Percentiles rank a stretch among this genome's conserved stretches.
phyloP scores from a whole-genome alignment of 2,888 invertebrate species.

The Lasioglossum malachurum region DNA sequence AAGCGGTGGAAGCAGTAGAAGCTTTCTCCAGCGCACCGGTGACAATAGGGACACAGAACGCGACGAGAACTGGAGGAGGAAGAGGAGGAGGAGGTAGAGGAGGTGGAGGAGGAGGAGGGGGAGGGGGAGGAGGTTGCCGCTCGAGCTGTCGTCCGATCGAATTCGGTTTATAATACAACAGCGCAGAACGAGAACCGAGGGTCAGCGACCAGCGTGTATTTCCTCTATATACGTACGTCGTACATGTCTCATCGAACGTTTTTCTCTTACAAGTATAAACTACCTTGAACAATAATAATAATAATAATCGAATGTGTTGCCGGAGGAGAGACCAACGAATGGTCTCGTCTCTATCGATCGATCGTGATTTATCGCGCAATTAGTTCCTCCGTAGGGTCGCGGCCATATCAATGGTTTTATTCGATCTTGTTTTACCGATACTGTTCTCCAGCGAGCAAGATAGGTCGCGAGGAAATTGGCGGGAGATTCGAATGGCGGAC shows the following conservation, averaged over 20 bases:
- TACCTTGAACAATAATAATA: neutral
- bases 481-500: neutral
- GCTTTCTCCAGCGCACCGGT: constrained; percentile 33
- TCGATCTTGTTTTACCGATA: neutral
- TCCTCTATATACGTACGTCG: constrained; percentile 54
- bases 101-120: constrained; percentile 37
- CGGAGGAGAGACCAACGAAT: neutral
- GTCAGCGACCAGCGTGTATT: constrained; percentile 82
- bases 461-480: neutral
- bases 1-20: constrained; percentile 28
- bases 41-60: constrained; percentile 39
- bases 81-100: neutral
- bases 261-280: too few relatives aligned
- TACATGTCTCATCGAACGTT: constrained; percentile 21
- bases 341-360: neutral
- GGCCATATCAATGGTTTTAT: neutral
- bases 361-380: neutral
- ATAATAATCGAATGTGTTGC: neutral
- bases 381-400: neutral
- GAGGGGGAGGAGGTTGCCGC: constrained; percentile 52
- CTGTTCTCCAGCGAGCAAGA: neutral
- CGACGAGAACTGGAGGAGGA: constrained; percentile 49
- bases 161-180: constrained; percentile 84
- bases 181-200: constrained; percentile 76
- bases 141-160: constrained; percentile 80